A percentile compares a stretch with the other conserved stretches of the same genome.
These are phyloP conservation scores for Rotaria sp. DNA, from an alignment of 2,888 invertebrate species.

Conservation along the genomic window DNA sequence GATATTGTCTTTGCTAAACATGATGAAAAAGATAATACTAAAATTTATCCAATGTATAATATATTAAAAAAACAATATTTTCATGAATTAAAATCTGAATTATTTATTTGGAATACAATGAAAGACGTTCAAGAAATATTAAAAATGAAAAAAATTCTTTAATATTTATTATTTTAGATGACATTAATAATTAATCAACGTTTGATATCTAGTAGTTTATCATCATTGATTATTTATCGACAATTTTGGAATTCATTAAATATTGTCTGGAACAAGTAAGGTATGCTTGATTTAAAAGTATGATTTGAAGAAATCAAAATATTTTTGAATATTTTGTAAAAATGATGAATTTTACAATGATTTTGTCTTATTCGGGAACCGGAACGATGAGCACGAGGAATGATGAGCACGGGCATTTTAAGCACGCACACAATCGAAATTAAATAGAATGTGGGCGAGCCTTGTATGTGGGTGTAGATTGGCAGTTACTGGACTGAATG, in stretches of 20 bases:
- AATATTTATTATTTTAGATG: background rate
- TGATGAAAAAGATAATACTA: background rate
- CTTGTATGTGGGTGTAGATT: no score
- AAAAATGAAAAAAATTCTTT: background rate
- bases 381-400: no score
- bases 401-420: no score
- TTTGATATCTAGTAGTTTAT: background rate
- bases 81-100: background rate
- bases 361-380: no score
- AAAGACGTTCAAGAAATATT: background rate
- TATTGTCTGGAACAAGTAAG: constrained; percentile 39
- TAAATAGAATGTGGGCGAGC: no score
- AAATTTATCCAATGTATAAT: no score
- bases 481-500: no score
- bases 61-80: background rate
- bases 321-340: no score
- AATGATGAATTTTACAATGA: no score
- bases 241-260: constrained; percentile 40
- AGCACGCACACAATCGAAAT: no score
- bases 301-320: background rate
- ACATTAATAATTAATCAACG: background rate
- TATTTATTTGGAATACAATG: background rate
- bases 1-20: constrained; percentile 7
- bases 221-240: background rate
- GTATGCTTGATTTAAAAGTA: background rate